Percentiles rank a stretch among this genome's conserved stretches.
Evolutionary conservation across 2,888 invertebrate species (phyloP).

Genomic region (Heterodera filipjevi): DNA sequence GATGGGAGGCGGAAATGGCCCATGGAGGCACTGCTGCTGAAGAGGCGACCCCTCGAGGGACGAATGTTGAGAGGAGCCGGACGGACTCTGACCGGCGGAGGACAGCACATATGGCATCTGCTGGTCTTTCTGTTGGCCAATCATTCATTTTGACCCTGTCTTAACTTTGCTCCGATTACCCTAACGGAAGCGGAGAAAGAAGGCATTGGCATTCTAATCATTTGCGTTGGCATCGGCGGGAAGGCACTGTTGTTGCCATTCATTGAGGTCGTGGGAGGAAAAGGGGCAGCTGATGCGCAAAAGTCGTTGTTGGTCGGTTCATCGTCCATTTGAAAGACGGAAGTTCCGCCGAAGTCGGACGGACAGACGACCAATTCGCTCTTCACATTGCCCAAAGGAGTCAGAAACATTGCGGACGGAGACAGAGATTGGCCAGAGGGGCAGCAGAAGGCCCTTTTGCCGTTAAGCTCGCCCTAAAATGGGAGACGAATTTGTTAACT

Average conservation of each 20-base stretch:
- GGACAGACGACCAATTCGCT: neutral
- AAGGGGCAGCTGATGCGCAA: neutral
- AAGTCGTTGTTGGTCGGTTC: neutral
- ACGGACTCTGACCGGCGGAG: conserved; percentile 27
- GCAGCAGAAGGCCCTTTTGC: neutral
- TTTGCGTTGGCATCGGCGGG: neutral
- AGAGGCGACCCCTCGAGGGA: conserved; percentile 26
- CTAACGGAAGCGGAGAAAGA: neutral
- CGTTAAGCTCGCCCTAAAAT: neutral
- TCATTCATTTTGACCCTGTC: neutral
- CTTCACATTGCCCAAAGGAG: conserved; percentile 11
- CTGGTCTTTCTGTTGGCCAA: neutral
- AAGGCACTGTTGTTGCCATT: neutral
- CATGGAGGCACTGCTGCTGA: neutral
- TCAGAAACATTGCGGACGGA: conserved; percentile 1
- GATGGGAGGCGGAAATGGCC: neutral
- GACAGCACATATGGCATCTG: conserved; percentile 12
- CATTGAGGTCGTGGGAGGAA: neutral
- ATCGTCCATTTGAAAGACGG: neutral
- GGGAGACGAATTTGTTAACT: neutral
- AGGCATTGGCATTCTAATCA: neutral
- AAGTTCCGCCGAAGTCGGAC: neutral
- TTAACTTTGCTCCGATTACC: neutral
- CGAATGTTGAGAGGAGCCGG: conserved; percentile 13
- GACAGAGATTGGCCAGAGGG: neutral